These are phyloP conservation scores for Hemibates koningsi DNA, from an alignment of 2,113 vertebrate genomes.

Conservation along the genomic window DNA sequence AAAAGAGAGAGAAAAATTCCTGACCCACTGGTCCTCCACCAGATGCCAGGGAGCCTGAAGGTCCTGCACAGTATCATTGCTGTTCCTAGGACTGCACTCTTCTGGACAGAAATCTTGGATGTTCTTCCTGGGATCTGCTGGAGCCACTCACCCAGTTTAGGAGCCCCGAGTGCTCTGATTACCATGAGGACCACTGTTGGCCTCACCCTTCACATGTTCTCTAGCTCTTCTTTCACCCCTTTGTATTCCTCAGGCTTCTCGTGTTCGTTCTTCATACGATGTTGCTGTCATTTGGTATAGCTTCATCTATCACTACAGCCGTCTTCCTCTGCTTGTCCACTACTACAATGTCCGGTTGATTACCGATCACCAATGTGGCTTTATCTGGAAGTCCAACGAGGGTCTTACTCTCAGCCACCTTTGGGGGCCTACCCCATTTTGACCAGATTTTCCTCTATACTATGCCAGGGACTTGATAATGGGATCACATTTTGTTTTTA, in stretches of 20 bases:
- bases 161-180: background rate
- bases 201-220: background rate
- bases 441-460: background rate
- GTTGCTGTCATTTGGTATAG: background rate
- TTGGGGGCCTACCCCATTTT: background rate
- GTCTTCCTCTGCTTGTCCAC: background rate
- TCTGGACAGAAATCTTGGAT: background rate
- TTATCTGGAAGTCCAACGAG: background rate
- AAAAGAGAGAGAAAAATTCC: background rate
- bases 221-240: background rate
- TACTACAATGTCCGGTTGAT: background rate
- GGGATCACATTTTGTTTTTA: background rate
- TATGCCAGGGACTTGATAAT: background rate
- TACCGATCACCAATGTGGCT: background rate
- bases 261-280: fast-evolving
- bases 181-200: background rate
- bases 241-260: background rate
- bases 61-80: background rate
- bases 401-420: background rate
- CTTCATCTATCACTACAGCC: background rate
- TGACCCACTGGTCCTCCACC: background rate
- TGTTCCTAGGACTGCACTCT: background rate
- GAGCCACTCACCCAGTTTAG: background rate
- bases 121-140: background rate
- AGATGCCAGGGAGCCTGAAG: background rate